Evolutionary conservation across 2,113 vertebrate species (phyloP).

Genomic region (Pionites leucogaster): DNA sequence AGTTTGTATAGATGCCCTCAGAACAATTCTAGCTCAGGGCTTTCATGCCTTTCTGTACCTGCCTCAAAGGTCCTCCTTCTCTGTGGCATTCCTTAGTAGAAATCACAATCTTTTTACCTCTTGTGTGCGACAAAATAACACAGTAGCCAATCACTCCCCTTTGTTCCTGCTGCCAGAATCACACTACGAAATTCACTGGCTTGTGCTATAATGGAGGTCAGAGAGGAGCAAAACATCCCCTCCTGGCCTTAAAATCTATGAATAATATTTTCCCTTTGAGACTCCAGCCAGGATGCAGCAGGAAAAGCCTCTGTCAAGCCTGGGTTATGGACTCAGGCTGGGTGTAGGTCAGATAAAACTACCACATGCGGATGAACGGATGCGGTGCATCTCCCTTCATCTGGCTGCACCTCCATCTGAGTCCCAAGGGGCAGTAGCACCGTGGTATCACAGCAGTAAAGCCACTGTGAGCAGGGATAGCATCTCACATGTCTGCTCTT

Average conservation of each 20-base stretch:
- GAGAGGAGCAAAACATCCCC: neutral
- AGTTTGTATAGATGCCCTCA: accelerated
- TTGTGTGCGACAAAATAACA: neutral
- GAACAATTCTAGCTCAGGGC: neutral
- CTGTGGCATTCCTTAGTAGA: neutral
- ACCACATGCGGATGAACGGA: accelerated
- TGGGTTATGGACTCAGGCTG: neutral
- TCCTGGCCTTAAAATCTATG: constrained; percentile 44
- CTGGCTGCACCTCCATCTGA: neutral
- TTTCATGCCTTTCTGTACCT: neutral
- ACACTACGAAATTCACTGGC: neutral
- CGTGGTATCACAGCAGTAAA: neutral
- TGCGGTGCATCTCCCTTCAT: neutral
- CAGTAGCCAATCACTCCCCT: neutral
- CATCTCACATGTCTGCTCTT: constrained; percentile 32
- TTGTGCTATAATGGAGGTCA: constrained; percentile 40
- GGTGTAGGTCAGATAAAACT: neutral
- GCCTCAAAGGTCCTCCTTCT: neutral
- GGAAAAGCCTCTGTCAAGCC: neutral
- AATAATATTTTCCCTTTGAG: constrained; percentile 31
- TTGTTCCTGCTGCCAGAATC: neutral
- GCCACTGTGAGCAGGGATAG: neutral
- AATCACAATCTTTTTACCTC: neutral
- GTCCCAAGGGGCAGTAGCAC: neutral
- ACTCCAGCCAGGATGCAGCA: neutral